Percentiles rank a stretch among this genome's conserved stretches.
Evolutionary conservation across 2,797 vertebrate genomes (phyloP).

Genomic region (Mareca penelope): DNA sequence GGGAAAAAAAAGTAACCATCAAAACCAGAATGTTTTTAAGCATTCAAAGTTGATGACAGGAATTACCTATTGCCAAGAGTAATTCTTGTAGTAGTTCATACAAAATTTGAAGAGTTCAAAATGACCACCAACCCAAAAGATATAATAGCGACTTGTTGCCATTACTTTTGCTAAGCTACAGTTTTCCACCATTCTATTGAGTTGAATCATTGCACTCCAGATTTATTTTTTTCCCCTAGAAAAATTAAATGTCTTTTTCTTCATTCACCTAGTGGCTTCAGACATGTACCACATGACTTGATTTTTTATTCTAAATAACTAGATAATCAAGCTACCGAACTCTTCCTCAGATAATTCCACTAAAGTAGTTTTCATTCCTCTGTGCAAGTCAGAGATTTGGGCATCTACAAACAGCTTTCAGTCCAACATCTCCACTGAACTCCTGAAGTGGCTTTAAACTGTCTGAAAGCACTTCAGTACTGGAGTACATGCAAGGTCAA

Average conservation of each 20-base stretch:
- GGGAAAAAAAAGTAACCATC: neutral
- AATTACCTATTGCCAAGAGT: neutral
- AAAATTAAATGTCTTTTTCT: neutral
- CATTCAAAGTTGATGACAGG: neutral
- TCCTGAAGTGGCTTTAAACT: conserved; percentile 43
- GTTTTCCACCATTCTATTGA: neutral
- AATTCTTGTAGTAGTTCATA: neutral
- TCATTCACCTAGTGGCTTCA: too few species aligned
- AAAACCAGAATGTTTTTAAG: neutral
- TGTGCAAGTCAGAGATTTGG: neutral
- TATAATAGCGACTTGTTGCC: neutral
- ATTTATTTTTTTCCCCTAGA: neutral
- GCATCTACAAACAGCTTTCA: neutral
- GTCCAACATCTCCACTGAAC: conserved; percentile 7
- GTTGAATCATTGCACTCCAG: neutral
- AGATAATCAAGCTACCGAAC: neutral
- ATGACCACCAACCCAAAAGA: neutral
- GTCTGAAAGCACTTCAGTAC: conserved; percentile 36
- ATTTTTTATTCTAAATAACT: neutral
- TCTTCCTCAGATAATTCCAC: neutral
- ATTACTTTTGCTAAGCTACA: neutral
- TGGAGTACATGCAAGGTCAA: conserved; percentile 32
- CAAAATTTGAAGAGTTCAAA: neutral
- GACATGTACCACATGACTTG: neutral
- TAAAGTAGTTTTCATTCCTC: neutral